A percentile compares a stretch with the other conserved stretches of the same genome.
These are phyloP conservation scores for Xestoiulus laeticollis DNA, from an alignment of 2,888 invertebrate genomes.

Conservation along the genomic window DNA sequence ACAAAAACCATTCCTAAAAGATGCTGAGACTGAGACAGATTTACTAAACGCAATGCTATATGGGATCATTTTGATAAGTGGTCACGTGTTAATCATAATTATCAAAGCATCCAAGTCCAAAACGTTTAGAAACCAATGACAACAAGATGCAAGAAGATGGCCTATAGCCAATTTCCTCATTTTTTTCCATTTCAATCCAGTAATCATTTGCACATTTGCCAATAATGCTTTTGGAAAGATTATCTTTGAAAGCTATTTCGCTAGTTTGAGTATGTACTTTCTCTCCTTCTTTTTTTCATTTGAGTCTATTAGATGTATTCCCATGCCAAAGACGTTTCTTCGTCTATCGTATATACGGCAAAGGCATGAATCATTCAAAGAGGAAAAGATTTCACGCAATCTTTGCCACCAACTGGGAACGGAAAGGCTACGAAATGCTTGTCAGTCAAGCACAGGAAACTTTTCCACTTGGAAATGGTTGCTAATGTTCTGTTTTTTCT, in stretches of 20 bases:
- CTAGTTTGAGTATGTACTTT: not conserved
- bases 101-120: no score
- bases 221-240: not conserved
- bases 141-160: no score
- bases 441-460: conserved; percentile 44
- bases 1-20: no score
- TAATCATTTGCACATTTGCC: conserved; percentile 20
- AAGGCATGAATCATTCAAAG: conserved; percentile 34
- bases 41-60: no score
- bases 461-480: conserved; percentile 31
- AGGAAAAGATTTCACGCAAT: conserved; percentile 37
- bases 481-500: conserved; percentile 2
- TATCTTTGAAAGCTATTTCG: not conserved
- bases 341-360: not conserved
- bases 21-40: no score
- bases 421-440: conserved; percentile 42
- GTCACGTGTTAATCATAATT: no score
- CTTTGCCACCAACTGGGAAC: conserved; percentile 44
- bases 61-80: no score
- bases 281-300: not conserved
- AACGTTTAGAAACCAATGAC: no score
- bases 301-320: conserved; percentile 11
- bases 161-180: not conserved
- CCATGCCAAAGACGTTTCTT: conserved; percentile 25
- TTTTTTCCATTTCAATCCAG: not conserved